These are phyloP conservation scores for Anthopleura xanthogrammica DNA, from an alignment of 92 coral and sea anemone genomes.

Conservation along the genomic window DNA sequence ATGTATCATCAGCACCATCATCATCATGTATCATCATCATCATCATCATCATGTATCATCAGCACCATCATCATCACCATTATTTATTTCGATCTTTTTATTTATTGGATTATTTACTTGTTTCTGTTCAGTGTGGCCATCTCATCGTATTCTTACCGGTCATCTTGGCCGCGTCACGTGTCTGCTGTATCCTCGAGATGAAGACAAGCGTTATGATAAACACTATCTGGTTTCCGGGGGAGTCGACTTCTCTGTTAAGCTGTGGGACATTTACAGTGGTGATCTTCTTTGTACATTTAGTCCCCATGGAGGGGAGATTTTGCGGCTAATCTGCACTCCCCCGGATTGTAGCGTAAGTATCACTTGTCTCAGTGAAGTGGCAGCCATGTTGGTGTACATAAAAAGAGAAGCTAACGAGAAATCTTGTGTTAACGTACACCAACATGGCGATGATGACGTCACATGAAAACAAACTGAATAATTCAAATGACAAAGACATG, in stretches of 20 bases:
- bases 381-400: neutral
- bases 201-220: conserved; percentile 76
- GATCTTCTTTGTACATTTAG: conserved; percentile 84
- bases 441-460: too few relatives aligned
- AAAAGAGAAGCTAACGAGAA: neutral
- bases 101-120: neutral
- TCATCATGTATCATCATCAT: neutral
- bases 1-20: neutral
- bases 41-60: neutral
- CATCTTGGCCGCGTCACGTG: conserved; percentile 90
- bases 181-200: conserved; percentile 94
- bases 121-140: conserved; percentile 79
- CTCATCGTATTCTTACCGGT: conserved; percentile 86
- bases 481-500: too few relatives aligned
- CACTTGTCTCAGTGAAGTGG: neutral
- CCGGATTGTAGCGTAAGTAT: conserved; percentile 89
- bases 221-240: conserved; percentile 92
- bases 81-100: too few relatives aligned
- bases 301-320: conserved; percentile 88
- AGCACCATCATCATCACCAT: neutral
- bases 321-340: conserved; percentile 89
- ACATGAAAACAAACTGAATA: too few relatives aligned
- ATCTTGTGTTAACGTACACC: neutral
- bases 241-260: conserved; percentile 95
- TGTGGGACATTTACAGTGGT: conserved; percentile 94